A percentile compares a stretch with the other conserved stretches of the same genome.
Evolutionary conservation across 2,797 vertebrate genomes (phyloP).

Genomic region (Tapirus indicus): DNA sequence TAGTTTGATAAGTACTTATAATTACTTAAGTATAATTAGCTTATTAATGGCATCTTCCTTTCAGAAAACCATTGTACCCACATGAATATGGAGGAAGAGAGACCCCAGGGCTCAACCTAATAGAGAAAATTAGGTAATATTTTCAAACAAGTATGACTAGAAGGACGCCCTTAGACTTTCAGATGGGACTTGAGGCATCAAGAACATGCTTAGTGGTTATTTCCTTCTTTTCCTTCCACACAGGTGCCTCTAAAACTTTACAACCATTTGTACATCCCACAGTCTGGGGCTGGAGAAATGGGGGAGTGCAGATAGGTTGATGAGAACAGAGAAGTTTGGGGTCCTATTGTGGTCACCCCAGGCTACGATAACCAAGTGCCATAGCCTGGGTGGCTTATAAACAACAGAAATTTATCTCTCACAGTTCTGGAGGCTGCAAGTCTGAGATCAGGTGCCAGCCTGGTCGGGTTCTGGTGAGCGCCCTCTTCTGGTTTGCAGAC

Average conservation of each 20-base stretch:
- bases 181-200: not conserved
- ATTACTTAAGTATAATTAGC: not conserved
- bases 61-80: not conserved
- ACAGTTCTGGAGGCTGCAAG: not conserved
- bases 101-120: not conserved
- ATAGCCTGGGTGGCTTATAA: not conserved
- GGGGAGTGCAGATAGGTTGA: not conserved
- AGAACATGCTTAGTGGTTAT: not conserved
- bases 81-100: not conserved
- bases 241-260: not conserved
- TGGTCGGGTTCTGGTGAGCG: not conserved
- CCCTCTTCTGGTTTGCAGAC: not conserved
- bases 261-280: not conserved
- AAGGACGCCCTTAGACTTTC: not conserved
- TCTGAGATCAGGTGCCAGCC: not conserved
- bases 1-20: not conserved
- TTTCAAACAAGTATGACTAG: not conserved
- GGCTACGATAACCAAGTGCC: not conserved
- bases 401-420: not conserved
- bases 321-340: not conserved
- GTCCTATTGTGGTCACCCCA: not conserved
- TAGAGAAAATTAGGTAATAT: not conserved
- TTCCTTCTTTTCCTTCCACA: not conserved
- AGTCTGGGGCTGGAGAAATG: not conserved
- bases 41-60: not conserved